Base-by-base conservation (phyloP, 1,140 invertebrate species). In the Helicoverpa armigera region DNA sequence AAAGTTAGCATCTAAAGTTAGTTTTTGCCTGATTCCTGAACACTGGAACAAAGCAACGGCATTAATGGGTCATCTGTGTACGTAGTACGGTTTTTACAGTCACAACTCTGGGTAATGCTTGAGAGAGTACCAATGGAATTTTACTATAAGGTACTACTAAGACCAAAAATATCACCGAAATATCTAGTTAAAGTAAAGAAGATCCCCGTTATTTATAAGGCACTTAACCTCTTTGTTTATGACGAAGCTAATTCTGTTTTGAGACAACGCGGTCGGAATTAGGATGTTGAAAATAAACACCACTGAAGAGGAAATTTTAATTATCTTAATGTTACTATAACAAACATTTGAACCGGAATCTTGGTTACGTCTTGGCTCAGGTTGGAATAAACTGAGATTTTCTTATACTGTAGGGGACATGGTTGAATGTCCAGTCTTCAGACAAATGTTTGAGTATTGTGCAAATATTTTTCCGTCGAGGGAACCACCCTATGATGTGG, bases 201-300 rank as follows among this genome's bases (percentile, higher is more conserved):
- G 87, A 88, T 86, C 83, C 83, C 84, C 69, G 85, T 88, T 92
- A 93, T 94, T 92, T 92, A 86, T 83, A 87, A 86, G 86, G 85
- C 88, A 89, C 88, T 92, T 90, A 91, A 91, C 88, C 89, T 91
- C 89, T 88, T 93, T 92, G 90, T 93, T 92, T 92, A 92, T 91
- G 87, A 92, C 87, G 87, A 87, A 81, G 82, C 90, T 90, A 88
- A 90, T 87, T 89, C 85, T 72, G 87, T 88, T 88, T 88, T 90
- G 86, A 89, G 85, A 85, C 86, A 85, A 80, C 82, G 81, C 84
- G 84, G 85, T 86, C 80, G 87, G 79, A 85, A 86, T 86, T 83
- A 80, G 77, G 61, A 79, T 67, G 76, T 53, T 75, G 61, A 75
- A 76, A 74, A 75, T 51, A 82, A 79, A 80, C 78, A 80, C 35